Evolutionary conservation across 2,888 invertebrate genomes (phyloP).

Genomic region (Plemyria rubiginata): DNA sequence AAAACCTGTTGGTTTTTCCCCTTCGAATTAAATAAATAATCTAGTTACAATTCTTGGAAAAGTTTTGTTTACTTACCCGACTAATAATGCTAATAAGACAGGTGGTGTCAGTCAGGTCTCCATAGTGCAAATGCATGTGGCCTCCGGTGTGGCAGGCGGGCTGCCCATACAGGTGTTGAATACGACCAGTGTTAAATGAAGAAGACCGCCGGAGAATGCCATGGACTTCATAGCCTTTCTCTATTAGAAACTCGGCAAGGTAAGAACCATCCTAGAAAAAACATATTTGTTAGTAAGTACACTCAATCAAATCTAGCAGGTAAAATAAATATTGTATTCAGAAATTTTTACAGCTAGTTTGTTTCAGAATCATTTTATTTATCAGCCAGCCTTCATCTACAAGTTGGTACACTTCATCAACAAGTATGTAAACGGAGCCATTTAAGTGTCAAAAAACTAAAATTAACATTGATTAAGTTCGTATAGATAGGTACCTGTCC

Average conservation of each 20-base stretch:
- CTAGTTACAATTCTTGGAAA: too few relatives aligned
- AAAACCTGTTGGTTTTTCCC: too few relatives aligned
- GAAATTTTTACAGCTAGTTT: not conserved
- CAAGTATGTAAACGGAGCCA: slow-evolving; percentile 13
- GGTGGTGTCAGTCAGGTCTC: slow-evolving; percentile 99
- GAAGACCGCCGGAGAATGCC: slow-evolving; percentile 97
- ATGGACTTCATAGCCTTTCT: slow-evolving; percentile 97
- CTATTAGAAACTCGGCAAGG: slow-evolving; percentile 95
- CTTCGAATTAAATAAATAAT: too few relatives aligned
- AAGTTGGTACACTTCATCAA: slow-evolving; percentile 12
- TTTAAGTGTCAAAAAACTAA: slow-evolving; percentile 9
- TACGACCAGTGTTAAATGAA: slow-evolving; percentile 98
- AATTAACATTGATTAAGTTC: slow-evolving; percentile 5
- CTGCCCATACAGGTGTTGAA: slow-evolving; percentile 97
- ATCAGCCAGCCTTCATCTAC: slow-evolving; percentile 9
- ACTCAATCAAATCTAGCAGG: not conserved
- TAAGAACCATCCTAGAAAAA: slow-evolving; percentile 97
- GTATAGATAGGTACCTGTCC: slow-evolving; percentile 91
- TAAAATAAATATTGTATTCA: too few relatives aligned
- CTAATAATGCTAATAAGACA: slow-evolving; percentile 86
- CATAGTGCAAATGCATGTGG: slow-evolving; percentile 97
- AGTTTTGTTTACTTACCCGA: slow-evolving; percentile 55
- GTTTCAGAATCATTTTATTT: not conserved
- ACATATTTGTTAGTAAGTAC: slow-evolving; percentile 1
- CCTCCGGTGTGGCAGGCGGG: slow-evolving; percentile 95